phyloP scores from a whole-genome alignment of 2,888 invertebrate genomes.

The Drosophila mimica region DNA sequence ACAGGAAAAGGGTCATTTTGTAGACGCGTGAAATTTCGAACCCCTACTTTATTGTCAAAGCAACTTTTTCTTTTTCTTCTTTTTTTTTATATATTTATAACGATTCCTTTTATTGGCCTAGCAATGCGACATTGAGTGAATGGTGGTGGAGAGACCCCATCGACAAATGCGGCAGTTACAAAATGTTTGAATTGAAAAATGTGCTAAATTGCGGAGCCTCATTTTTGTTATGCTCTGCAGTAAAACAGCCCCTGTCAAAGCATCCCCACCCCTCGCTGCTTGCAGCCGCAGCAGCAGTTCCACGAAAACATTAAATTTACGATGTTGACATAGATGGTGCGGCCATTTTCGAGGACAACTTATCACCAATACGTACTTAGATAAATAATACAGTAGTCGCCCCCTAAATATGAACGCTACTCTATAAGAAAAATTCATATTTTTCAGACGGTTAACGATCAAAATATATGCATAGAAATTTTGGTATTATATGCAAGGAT shows the following conservation, averaged over 20 bases:
- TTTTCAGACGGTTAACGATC: background rate
- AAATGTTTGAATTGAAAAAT: constrained; percentile 70
- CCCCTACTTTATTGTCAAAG: constrained; percentile 9
- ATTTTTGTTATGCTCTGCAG: constrained; percentile 39
- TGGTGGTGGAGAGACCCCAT: background rate
- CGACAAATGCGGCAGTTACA: constrained; percentile 47
- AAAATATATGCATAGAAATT: background rate
- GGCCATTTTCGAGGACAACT: constrained; percentile 55
- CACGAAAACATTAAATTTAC: constrained; percentile 64
- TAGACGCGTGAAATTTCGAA: constrained; percentile 76
- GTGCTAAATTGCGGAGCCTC: constrained; percentile 47
- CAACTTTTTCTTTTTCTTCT: background rate
- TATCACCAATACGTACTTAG: constrained; percentile 61
- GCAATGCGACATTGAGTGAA: constrained; percentile 29
- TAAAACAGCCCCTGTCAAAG: constrained; percentile 6
- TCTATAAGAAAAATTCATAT: background rate
- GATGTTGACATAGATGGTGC: constrained; percentile 44
- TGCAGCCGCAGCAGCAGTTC: constrained; percentile 3
- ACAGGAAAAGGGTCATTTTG: constrained; percentile 79
- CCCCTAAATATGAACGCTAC: background rate
- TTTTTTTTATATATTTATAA: constrained; percentile 1
- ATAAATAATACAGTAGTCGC: constrained; percentile 17
- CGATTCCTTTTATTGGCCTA: constrained; percentile 47
- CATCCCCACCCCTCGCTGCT: constrained; percentile 2
- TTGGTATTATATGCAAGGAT: background rate